Conservation (phyloP, 92 coral and sea anemone species). For the Paragorgia papillata region DNA sequence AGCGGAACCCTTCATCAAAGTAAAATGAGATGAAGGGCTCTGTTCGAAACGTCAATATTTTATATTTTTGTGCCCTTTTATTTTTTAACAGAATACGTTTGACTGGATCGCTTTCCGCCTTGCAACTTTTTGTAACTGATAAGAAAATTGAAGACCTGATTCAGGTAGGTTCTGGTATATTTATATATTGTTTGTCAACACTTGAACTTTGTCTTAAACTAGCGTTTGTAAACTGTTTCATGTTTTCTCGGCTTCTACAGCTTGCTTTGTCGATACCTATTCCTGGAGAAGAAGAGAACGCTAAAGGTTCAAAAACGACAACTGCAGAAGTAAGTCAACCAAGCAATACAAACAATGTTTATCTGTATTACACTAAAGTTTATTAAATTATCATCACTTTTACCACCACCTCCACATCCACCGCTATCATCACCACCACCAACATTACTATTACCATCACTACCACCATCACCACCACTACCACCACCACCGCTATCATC, state of each 20-base stretch:
- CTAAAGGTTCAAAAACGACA: slow-evolving; percentile 28
- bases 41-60: too few species aligned
- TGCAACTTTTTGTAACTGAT: slow-evolving; percentile 75
- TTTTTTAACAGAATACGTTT: slow-evolving; percentile 67
- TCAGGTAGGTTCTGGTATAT: slow-evolving; percentile 55
- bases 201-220: not conserved
- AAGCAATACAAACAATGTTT: too few species aligned
- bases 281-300: slow-evolving; percentile 71
- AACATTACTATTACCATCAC: too few species aligned
- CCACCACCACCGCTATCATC: too few species aligned
- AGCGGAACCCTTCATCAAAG: too few species aligned
- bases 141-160: slow-evolving; percentile 79
- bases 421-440: too few species aligned
- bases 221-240: not conserved
- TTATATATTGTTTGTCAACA: not conserved
- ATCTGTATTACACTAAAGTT: not conserved
- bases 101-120: slow-evolving; percentile 77
- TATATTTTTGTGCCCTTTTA: too few species aligned
- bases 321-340: slow-evolving; percentile 4
- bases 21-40: too few species aligned
- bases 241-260: slow-evolving; percentile 45
- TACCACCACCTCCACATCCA: too few species aligned
- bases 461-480: too few species aligned
- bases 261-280: slow-evolving; percentile 91
- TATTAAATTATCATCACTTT: too few species aligned